A percentile compares a stretch with the other conserved stretches of the same genome.
Conservation (phyloP, 2,113 vertebrate genomes). For the Microcebus griseorufus region DNA sequence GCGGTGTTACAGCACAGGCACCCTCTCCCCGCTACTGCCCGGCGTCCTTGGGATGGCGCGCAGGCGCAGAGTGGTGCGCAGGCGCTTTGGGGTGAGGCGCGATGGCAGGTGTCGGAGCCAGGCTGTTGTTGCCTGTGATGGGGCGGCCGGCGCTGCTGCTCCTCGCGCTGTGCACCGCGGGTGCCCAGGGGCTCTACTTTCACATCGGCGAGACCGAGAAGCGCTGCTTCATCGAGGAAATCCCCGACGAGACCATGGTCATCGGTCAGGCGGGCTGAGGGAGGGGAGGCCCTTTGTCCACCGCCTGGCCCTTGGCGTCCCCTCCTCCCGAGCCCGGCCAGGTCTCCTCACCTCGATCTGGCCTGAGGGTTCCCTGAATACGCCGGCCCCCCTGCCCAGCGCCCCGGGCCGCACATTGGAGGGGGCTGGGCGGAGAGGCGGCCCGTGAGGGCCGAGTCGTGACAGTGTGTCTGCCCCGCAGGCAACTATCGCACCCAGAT, state of each 20-base stretch:
- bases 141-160: neutral
- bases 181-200: constrained; percentile 89
- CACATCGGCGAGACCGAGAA: constrained; percentile 96
- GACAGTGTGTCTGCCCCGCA: constrained; percentile 73
- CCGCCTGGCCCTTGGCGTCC: neutral
- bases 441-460: neutral
- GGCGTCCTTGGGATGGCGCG: too few relatives aligned
- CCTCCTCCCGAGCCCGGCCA: neutral
- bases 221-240: constrained; percentile 96
- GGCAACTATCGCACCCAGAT: constrained; percentile 95
- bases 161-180: constrained; percentile 37
- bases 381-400: neutral
- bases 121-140: neutral
- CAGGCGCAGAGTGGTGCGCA: neutral
- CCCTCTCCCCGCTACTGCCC: too few relatives aligned
- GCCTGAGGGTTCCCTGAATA: neutral
- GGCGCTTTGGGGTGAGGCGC: neutral
- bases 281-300: constrained; percentile 60
- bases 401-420: neutral
- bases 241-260: constrained; percentile 97
- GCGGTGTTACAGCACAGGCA: too few relatives aligned
- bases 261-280: constrained; percentile 88
- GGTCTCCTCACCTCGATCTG: neutral
- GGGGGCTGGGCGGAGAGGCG: neutral
- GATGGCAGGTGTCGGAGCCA: constrained; percentile 52